These are phyloP conservation scores for Crepidodera aurea DNA, from an alignment of 2,888 invertebrate species.

Conservation along the genomic window DNA sequence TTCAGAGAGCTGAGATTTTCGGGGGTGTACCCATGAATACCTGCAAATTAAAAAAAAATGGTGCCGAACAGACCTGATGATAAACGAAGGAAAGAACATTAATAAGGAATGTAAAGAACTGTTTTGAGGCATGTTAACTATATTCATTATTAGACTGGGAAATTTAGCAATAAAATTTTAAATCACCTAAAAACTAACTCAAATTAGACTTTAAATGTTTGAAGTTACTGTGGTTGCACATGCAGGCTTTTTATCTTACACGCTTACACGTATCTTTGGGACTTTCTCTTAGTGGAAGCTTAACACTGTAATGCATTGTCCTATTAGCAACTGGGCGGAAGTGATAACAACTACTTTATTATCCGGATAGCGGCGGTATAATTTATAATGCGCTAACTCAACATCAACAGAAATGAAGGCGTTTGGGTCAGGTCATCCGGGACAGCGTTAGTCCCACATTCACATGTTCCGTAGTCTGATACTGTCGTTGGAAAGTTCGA, in stretches of 20 bases:
- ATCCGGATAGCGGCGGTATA: conserved; percentile 48
- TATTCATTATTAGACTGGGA: too few species aligned
- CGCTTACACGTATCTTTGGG: conserved; percentile 27
- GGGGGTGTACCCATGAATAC: too few species aligned
- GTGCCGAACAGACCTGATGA: too few species aligned
- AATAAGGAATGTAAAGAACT: too few species aligned
- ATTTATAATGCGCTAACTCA: conserved; percentile 46
- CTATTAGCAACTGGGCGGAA: conserved; percentile 56
- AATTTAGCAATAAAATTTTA: too few species aligned
- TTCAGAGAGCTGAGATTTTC: too few species aligned
- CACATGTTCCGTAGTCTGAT: conserved; percentile 24
- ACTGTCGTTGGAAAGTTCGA: conserved; percentile 15
- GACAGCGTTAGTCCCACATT: conserved; percentile 28
- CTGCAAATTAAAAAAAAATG: too few species aligned
- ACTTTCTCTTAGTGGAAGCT: conserved; percentile 44
- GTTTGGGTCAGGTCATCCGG: conserved; percentile 33
- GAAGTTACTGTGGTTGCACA: too few species aligned
- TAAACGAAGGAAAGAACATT: too few species aligned
- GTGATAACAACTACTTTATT: conserved; percentile 57
- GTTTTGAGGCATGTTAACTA: too few species aligned
- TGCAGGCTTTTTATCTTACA: conserved; percentile 10
- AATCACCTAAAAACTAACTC: too few species aligned
- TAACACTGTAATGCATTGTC: conserved; percentile 53
- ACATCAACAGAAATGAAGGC: conserved; percentile 38
- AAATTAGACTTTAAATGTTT: too few species aligned